phyloP scores from a whole-genome alignment of 1,140 invertebrate species.

The Neotoxoptera formosana region DNA sequence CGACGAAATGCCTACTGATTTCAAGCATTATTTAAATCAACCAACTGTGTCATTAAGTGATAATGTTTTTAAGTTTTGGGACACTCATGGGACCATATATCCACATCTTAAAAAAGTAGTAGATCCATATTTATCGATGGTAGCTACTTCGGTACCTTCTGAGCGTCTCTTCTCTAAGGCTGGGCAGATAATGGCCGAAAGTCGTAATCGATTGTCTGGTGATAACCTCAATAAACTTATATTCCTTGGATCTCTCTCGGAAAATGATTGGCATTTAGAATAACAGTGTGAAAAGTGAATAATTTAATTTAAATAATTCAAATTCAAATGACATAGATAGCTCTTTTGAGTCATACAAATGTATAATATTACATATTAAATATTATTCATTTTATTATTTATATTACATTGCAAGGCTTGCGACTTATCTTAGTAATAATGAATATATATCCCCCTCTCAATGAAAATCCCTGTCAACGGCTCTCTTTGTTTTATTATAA shows the following conservation, averaged over 20 bases:
- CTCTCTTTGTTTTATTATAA: too few relatives aligned
- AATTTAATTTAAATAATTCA: too few relatives aligned
- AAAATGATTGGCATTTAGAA: background rate
- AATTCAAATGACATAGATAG: too few relatives aligned
- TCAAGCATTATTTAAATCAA: background rate
- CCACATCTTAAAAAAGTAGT: background rate
- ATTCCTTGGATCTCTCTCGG: background rate
- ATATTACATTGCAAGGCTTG: too few relatives aligned
- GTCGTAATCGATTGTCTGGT: background rate
- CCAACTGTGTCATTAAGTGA: background rate
- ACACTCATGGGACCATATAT: background rate
- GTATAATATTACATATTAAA: too few relatives aligned
- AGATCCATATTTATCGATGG: background rate
- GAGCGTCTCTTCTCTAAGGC: background rate
- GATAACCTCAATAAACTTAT: background rate
- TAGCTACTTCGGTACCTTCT: background rate
- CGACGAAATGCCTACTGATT: background rate
- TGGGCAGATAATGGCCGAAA: background rate
- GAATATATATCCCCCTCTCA: too few relatives aligned
- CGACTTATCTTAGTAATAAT: too few relatives aligned
- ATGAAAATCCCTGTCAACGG: too few relatives aligned
- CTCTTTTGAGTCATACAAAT: too few relatives aligned
- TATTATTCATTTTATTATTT: too few relatives aligned
- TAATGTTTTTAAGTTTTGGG: background rate
- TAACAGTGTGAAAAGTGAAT: too few relatives aligned